phyloP scores from a whole-genome alignment of 1,140 invertebrate species.

The Procambarus clarkii region DNA sequence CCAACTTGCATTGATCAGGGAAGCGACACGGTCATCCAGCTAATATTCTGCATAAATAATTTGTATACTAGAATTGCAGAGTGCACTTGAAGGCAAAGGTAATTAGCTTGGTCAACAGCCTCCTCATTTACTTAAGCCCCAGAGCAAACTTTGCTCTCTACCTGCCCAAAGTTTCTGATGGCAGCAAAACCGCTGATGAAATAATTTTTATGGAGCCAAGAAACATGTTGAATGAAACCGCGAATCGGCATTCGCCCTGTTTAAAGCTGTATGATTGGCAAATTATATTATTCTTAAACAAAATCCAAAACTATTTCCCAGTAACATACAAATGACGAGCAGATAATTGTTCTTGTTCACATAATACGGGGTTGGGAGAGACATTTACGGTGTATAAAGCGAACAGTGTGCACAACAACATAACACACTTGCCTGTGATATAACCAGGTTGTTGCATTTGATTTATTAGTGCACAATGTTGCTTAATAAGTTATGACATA shows the following conservation, averaged over 20 bases:
- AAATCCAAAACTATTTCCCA: too few species aligned
- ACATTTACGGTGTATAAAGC: too few species aligned
- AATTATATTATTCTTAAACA: too few species aligned
- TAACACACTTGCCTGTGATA: not conserved
- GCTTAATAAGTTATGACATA: not conserved
- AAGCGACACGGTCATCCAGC: not conserved
- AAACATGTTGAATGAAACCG: too few species aligned
- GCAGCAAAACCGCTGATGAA: not conserved
- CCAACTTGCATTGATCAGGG: too few species aligned
- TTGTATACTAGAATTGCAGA: not conserved
- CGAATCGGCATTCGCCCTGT: too few species aligned
- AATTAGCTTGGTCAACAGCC: conserved; percentile 8
- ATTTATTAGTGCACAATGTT: not conserved
- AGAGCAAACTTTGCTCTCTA: conserved; percentile 8
- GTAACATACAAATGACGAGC: too few species aligned
- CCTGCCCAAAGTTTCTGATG: not conserved
- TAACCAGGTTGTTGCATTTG: not conserved
- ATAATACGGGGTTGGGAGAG: too few species aligned
- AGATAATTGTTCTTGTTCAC: too few species aligned
- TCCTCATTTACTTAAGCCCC: not conserved
- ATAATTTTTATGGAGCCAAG: not conserved
- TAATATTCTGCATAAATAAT: not conserved
- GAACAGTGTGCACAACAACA: too few species aligned
- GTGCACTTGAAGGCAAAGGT: conserved; percentile 1
- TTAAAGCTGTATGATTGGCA: too few species aligned